phyloP scores from a whole-genome alignment of 2,797 vertebrate species.

The Chaunax sp. region DNA sequence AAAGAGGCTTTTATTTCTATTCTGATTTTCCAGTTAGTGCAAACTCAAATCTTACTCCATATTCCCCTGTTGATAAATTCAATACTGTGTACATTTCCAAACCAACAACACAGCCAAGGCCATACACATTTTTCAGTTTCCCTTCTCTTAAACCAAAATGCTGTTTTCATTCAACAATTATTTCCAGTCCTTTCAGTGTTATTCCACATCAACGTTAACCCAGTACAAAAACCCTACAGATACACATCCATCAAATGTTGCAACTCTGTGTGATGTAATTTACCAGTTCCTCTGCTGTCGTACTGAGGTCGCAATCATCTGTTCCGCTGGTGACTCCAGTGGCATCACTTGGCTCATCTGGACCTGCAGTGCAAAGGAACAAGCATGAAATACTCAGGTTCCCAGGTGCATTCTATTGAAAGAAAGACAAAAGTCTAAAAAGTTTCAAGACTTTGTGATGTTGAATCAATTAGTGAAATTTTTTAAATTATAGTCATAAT shows the following conservation, averaged over 20 bases:
- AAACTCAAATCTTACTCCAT: background rate
- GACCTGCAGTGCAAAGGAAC: slow-evolving; percentile 11
- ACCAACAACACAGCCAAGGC: too few species aligned
- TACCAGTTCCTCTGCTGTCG: slow-evolving; percentile 28
- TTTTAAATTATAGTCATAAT: too few species aligned
- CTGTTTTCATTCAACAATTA: background rate
- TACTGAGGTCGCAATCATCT: background rate
- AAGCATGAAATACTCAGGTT: background rate
- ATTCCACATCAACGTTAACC: background rate
- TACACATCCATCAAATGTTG: background rate
- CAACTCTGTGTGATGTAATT: slow-evolving; percentile 22
- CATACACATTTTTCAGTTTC: background rate
- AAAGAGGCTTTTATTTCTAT: background rate
- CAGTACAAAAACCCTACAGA: background rate
- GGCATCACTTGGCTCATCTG: background rate
- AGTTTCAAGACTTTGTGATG: too few species aligned
- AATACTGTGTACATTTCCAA: background rate
- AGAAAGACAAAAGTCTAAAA: background rate
- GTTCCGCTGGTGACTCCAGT: background rate
- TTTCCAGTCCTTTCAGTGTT: background rate
- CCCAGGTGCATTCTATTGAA: too few species aligned
- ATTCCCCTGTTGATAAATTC: background rate
- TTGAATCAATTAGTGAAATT: too few species aligned
- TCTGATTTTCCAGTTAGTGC: background rate
- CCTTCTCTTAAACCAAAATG: background rate